Evolutionary conservation across 2,888 invertebrate genomes (phyloP).

Genomic region (Callyntrura guangdongensis): DNA sequence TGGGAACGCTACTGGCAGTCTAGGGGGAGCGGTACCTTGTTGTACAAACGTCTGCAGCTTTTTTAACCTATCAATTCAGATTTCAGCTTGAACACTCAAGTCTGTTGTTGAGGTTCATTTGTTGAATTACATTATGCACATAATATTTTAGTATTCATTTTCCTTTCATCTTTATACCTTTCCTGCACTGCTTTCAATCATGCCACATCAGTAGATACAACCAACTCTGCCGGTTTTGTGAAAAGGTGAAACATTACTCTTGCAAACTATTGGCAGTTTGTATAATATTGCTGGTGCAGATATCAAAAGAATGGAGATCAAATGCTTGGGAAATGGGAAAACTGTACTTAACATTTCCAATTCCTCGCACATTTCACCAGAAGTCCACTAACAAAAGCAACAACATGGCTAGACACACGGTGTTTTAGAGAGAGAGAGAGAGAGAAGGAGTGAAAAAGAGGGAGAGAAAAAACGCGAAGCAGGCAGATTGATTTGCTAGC

Average conservation of each 20-base stretch:
- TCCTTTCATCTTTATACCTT: constrained; percentile 10
- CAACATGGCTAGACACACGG: not conserved
- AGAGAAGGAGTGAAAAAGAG: not conserved
- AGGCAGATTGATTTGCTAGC: constrained; percentile 41
- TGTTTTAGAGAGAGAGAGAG: not conserved
- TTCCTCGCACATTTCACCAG: constrained; percentile 11
- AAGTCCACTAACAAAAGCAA: not conserved
- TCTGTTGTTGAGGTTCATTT: not conserved
- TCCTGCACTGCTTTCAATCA: not conserved
- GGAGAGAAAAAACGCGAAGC: constrained; percentile 2
- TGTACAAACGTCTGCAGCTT: not conserved
- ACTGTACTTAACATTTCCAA: not conserved
- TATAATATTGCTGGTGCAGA: no score
- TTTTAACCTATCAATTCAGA: constrained; percentile 9
- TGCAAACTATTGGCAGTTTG: no score
- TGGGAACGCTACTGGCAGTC: constrained; percentile 4
- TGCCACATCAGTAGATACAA: not conserved
- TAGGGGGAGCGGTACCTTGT: not conserved
- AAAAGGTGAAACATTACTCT: no score
- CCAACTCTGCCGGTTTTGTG: not conserved
- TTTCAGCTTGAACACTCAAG: not conserved
- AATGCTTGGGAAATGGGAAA: not conserved
- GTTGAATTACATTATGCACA: constrained; percentile 4
- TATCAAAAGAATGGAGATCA: constrained; percentile 14
- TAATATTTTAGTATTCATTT: constrained; percentile 11